These are phyloP conservation scores for Ischnura elegans DNA, from an alignment of 2,888 invertebrate species.

Conservation along the genomic window DNA sequence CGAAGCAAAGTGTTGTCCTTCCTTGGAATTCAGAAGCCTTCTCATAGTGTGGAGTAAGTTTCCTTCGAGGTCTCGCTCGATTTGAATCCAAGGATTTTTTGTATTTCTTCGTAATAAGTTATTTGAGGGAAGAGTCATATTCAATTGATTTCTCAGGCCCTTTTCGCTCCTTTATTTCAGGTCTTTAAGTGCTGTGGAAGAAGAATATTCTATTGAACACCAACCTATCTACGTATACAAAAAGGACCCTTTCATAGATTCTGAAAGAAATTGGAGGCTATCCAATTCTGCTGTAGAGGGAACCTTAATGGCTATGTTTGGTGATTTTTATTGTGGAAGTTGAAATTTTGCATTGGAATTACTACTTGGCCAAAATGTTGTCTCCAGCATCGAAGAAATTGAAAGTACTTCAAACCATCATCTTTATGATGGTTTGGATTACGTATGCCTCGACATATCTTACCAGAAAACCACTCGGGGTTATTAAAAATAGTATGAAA, in stretches of 20 bases:
- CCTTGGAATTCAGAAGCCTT: constrained; percentile 75
- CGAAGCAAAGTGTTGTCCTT: constrained; percentile 78
- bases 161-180: constrained; percentile 35
- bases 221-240: constrained; percentile 75
- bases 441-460: constrained; percentile 76
- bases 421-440: constrained; percentile 73
- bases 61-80: background rate
- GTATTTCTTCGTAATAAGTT: too few relatives aligned
- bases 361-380: background rate
- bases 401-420: constrained; percentile 71
- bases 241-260: constrained; percentile 77
- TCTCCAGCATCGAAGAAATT: constrained; percentile 63
- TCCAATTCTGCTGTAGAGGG: constrained; percentile 59
- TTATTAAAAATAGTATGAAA: constrained; percentile 77
- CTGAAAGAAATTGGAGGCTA: constrained; percentile 73
- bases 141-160: constrained; percentile 5
- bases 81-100: background rate
- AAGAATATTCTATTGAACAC: constrained; percentile 73
- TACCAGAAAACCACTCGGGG: constrained; percentile 78
- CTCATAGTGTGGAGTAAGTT: constrained; percentile 68
- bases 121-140: too few relatives aligned
- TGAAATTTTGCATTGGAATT: background rate
- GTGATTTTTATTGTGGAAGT: constrained; percentile 56
- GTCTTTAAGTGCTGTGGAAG: constrained; percentile 68
- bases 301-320: constrained; percentile 53